Conservation (phyloP, 2,113 vertebrate species). For the Cebus imitator region DNA sequence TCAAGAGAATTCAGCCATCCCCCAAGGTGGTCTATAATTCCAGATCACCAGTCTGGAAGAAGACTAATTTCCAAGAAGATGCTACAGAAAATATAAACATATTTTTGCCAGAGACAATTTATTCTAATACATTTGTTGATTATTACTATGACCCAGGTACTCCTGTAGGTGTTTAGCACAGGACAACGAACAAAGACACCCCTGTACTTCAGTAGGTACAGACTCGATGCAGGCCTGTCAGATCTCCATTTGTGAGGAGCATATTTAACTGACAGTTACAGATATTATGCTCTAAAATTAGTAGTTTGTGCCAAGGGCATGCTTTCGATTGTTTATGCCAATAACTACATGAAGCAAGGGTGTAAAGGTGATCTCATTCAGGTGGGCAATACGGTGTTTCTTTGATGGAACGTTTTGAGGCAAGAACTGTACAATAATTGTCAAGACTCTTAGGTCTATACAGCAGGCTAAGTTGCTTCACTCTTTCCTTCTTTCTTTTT, state of each 20-base stretch:
- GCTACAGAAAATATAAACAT: background rate
- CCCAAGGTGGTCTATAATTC: background rate
- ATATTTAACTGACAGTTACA: background rate
- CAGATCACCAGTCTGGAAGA: background rate
- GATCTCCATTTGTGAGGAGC: background rate
- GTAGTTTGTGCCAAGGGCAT: background rate
- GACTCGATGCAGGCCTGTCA: background rate
- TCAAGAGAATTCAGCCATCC: too few relatives aligned
- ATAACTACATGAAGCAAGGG: background rate
- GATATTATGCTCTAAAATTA: background rate
- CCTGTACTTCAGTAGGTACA: background rate
- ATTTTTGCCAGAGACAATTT: background rate
- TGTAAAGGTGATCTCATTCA: background rate
- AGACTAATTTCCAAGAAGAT: background rate
- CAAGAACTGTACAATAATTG: background rate
- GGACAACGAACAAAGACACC: accelerated
- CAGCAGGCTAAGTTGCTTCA: background rate
- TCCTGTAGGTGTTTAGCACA: background rate
- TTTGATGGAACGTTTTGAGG: background rate
- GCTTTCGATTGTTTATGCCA: background rate
- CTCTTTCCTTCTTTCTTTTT: background rate
- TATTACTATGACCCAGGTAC: background rate
- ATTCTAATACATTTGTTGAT: background rate
- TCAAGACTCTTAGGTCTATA: background rate
- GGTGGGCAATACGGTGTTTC: background rate